phyloP scores from a whole-genome alignment of 2,797 vertebrate genomes.

The Melanotaenia maccullochi region DNA sequence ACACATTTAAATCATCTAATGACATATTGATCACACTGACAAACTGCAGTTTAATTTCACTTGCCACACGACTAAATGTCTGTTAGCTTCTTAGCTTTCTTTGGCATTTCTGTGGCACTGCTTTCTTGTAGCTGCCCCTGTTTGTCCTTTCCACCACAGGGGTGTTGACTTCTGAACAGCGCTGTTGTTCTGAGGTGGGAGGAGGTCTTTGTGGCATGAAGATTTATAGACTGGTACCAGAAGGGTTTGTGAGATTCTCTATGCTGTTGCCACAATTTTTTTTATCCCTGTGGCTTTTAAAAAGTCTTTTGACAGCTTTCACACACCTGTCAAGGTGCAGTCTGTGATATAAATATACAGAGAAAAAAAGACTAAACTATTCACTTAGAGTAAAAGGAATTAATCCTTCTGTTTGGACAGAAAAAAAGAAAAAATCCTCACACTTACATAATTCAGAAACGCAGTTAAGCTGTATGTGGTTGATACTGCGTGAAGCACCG shows the following conservation, averaged over 20 bases:
- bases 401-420: conserved; percentile 37
- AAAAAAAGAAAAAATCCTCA: not conserved
- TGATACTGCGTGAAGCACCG: conserved; percentile 29
- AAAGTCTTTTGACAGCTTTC: conserved; percentile 51
- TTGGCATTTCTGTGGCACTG: conserved; percentile 39
- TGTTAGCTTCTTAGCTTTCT: conserved; percentile 46
- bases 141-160: conserved; percentile 66
- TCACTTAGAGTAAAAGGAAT: conserved; percentile 31
- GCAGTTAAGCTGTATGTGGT: conserved; percentile 31
- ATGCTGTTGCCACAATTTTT: conserved; percentile 39
- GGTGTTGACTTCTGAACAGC: conserved; percentile 51
- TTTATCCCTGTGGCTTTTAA: conserved; percentile 47
- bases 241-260: conserved; percentile 48
- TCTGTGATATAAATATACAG: conserved; percentile 32
- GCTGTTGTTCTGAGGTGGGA: conserved; percentile 50
- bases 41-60: conserved; percentile 38
- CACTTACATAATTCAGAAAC: conserved; percentile 6
- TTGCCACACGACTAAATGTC: conserved; percentile 20
- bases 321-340: conserved; percentile 47
- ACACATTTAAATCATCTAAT: conserved; percentile 25
- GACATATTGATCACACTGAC: conserved; percentile 25
- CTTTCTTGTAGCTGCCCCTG: conserved; percentile 62
- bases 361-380: conserved; percentile 37
- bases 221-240: conserved; percentile 52
- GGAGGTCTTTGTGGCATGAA: conserved; percentile 63